These are phyloP conservation scores for Pseudomyrmex sp. DNA, from an alignment of 1,140 invertebrate species.

Conservation along the genomic window DNA sequence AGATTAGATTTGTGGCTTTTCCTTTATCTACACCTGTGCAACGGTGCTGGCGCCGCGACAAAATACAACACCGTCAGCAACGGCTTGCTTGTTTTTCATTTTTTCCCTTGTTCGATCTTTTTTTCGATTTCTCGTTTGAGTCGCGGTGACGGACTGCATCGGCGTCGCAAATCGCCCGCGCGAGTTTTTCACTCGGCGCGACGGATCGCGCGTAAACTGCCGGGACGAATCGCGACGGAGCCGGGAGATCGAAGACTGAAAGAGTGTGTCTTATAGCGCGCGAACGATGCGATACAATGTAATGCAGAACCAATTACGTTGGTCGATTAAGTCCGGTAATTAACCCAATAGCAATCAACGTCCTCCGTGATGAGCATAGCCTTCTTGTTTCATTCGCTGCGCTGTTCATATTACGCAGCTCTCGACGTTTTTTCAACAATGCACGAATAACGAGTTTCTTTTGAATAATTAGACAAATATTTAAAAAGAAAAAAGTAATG, in stretches of 20 bases:
- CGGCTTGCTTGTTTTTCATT: slow-evolving; percentile 20
- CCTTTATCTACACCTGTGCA: slow-evolving; percentile 28
- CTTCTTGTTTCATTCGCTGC: neutral
- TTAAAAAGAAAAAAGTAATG: neutral
- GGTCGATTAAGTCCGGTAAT: slow-evolving; percentile 49
- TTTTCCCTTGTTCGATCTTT: slow-evolving; percentile 4
- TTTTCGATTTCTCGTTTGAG: slow-evolving; percentile 43
- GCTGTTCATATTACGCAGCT: neutral
- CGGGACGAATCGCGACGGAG: slow-evolving; percentile 51
- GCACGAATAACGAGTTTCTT: neutral
- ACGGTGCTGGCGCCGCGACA: neutral
- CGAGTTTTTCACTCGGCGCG: slow-evolving; percentile 6
- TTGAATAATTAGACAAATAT: neutral
- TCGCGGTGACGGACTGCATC: neutral
- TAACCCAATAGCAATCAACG: slow-evolving; percentile 44
- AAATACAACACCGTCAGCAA: slow-evolving; percentile 30
- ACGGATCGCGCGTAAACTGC: slow-evolving; percentile 59
- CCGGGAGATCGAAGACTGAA: slow-evolving; percentile 3
- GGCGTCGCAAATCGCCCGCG: slow-evolving; percentile 41
- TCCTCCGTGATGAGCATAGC: slow-evolving; percentile 9
- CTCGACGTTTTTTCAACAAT: neutral
- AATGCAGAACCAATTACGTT: slow-evolving; percentile 57
- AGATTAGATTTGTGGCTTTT: slow-evolving; percentile 65
- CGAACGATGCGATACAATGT: slow-evolving; percentile 31
- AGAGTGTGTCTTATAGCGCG: slow-evolving; percentile 34